Base-by-base conservation (phyloP, 2,888 invertebrate species). In the Suillia variegata region DNA sequence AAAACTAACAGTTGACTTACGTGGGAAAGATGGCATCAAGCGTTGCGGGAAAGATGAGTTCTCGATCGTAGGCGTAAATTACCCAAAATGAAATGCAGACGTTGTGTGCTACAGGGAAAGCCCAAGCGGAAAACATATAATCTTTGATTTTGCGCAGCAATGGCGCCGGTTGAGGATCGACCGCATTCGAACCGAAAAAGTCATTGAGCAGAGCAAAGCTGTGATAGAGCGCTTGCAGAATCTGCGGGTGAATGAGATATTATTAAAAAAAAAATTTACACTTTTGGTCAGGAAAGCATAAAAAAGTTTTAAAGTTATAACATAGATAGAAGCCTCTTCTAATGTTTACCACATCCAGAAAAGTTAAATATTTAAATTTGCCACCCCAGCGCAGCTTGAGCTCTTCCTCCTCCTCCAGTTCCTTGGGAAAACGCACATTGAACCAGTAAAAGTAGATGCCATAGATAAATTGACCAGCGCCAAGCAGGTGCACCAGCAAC, bases 1-100 rank as follows among this genome's bases (percentile, higher is more conserved):
- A 12, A n/a, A 47, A 55, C 8, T 20, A 24, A 33, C 31, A 10
- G 22, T 4, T 2, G 4, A 64, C 65, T 70, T 71, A 68, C 79
- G 82, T 79, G 12, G 97, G 96, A 74, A 96, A 94, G 72, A 89
- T 90, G 6, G 85, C 84, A 76, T 96, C 96, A 64, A 96, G 80
- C 26, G 86, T 87, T 75, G 86, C 87, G 0, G 96, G 96, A 73
- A 94, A 88, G 34, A 97, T 93, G 55, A 96, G 83, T 79, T 95
- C 94, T 67, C 96, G 87, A 76, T 97, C 93, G 54, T 94, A 86
- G 47, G 88, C 86, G 85, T 93, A 96, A 54, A 97, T 84, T 1
- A 87, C 86, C 97, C 97, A 97, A 94, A 97, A 56, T 89, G 88
- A 70, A 1, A 89, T 76, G 47, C 91, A 90, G 3, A 96, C 96